phyloP scores from a whole-genome alignment of 30 jellyfish, hydroid and myxozoan species.

The Clytia hemisphaerica region DNA sequence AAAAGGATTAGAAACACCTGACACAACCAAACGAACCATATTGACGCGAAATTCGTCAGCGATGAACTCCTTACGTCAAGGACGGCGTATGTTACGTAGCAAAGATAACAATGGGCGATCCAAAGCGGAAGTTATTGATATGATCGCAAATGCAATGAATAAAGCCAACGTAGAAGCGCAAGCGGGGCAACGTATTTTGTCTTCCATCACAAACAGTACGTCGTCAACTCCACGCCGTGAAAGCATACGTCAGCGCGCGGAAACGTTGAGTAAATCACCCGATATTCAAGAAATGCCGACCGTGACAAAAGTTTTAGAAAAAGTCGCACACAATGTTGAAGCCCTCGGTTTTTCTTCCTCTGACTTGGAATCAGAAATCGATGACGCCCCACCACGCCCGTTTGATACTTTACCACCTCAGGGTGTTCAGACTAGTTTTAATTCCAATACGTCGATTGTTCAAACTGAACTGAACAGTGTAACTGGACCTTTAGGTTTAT shows the following conservation, averaged over 20 bases:
- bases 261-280: too few relatives aligned
- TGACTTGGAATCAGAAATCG: too few relatives aligned
- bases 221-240: too few relatives aligned
- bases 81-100: conserved; percentile 47
- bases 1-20: conserved; percentile 1
- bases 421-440: too few relatives aligned
- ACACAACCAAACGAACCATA: conserved; percentile 36
- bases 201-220: too few relatives aligned
- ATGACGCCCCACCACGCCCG: too few relatives aligned
- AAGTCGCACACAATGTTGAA: conserved; percentile 39
- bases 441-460: too few relatives aligned
- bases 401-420: too few relatives aligned
- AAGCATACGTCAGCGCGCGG: too few relatives aligned
- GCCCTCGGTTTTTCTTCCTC: conserved; percentile 4
- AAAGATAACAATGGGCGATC: conserved; percentile 46
- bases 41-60: conserved; percentile 79
- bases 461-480: conserved; percentile 8
- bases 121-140: conserved; percentile 75
- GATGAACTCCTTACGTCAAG: conserved; percentile 70
- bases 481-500: conserved; percentile 33
- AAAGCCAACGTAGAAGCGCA: conserved; percentile 89
- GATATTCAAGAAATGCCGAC: conserved; percentile 86
- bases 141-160: conserved; percentile 91
- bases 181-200: conserved; percentile 76
- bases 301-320: conserved; percentile 54